Evolutionary conservation across 2,113 vertebrate genomes (phyloP).

Genomic region (Triplophysa siluroides): DNA sequence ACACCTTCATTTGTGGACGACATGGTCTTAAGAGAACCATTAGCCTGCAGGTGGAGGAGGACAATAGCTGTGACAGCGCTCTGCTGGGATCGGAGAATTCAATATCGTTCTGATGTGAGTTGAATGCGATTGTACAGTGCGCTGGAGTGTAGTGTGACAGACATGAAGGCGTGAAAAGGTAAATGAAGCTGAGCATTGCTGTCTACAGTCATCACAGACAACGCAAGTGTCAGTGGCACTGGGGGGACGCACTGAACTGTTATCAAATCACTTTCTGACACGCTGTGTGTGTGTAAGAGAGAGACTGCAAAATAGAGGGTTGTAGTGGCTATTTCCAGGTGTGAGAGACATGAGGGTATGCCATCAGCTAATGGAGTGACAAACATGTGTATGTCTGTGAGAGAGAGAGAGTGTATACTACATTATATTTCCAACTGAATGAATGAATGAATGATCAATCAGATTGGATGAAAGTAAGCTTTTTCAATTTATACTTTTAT

Average conservation of each 20-base stretch:
- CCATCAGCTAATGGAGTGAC: background rate
- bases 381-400: constrained; percentile 7
- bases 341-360: constrained; percentile 21
- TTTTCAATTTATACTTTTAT: no score
- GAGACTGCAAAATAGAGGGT: constrained; percentile 14
- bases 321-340: constrained; percentile 15
- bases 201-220: constrained; percentile 21
- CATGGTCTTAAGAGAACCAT: constrained; percentile 21
- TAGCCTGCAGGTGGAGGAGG: constrained; percentile 31
- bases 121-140: constrained; percentile 12
- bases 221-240: background rate
- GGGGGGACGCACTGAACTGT: constrained; percentile 25
- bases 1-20: constrained; percentile 38
- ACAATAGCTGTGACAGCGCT: constrained; percentile 14
- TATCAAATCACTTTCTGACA: constrained; percentile 42
- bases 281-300: background rate
- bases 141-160: constrained; percentile 23
- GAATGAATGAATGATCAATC: no score
- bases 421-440: background rate
- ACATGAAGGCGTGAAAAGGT: constrained; percentile 4
- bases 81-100: constrained; percentile 15
- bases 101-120: constrained; percentile 15
- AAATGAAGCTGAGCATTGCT: constrained; percentile 18
- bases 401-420: background rate
- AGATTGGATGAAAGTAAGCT: no score